These are phyloP conservation scores for Leptinotarsa defecta DNA, from an alignment of 1,140 invertebrate genomes.

Conservation along the genomic window DNA sequence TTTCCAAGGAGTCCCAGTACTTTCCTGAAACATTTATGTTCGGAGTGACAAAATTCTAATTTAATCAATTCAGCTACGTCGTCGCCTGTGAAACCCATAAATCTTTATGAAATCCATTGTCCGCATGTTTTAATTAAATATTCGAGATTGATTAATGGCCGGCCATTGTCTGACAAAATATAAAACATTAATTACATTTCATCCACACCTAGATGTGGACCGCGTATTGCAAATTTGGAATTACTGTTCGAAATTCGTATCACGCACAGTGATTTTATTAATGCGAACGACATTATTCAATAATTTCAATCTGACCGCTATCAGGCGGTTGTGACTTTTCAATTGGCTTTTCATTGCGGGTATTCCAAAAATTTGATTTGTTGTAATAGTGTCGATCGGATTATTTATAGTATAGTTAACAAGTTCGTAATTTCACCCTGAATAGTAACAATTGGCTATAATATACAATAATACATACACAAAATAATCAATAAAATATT, in stretches of 20 bases:
- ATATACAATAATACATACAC: too few species aligned
- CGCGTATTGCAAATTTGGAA: slow-evolving; percentile 30
- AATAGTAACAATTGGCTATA: too few species aligned
- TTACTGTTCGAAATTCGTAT: slow-evolving; percentile 10
- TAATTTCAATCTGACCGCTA: slow-evolving; percentile 19
- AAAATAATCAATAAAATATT: too few species aligned
- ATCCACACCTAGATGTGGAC: slow-evolving; percentile 43
- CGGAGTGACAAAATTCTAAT: slow-evolving; percentile 54
- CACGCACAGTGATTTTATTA: slow-evolving; percentile 9
- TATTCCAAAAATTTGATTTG: slow-evolving; percentile 4
- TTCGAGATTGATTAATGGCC: slow-evolving; percentile 54
- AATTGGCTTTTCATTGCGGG: slow-evolving; percentile 24
- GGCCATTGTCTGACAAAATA: slow-evolving; percentile 53
- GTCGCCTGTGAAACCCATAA: slow-evolving; percentile 52
- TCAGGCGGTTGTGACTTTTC: neutral
- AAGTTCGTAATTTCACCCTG: too few species aligned
- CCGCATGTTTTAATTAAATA: slow-evolving; percentile 57
- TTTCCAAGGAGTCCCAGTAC: too few species aligned
- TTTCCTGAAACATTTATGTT: slow-evolving; percentile 33
- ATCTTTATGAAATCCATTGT: slow-evolving; percentile 55
- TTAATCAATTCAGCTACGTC: slow-evolving; percentile 53
- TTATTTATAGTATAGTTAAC: neutral
- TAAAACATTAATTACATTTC: slow-evolving; percentile 49
- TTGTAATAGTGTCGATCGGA: neutral
- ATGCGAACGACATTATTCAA: slow-evolving; percentile 4